A percentile compares a stretch with the other conserved stretches of the same genome.
Evolutionary conservation across 30 jellyfish, hydroid and myxozoan species (phyloP).

Genomic region (Hydractinia symbiolongicarpus): DNA sequence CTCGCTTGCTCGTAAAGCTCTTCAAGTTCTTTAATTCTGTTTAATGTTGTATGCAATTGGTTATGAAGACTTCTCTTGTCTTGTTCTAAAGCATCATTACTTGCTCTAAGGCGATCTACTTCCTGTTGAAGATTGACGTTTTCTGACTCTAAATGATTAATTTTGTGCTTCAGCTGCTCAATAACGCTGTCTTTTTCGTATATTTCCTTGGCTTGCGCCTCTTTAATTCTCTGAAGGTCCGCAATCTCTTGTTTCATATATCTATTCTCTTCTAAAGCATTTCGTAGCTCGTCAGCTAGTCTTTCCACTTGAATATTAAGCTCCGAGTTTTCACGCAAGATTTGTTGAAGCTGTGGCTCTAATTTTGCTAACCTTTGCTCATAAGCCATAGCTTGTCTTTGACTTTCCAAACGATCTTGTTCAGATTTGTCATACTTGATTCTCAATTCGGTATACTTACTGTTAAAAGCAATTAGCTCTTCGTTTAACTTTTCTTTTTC

Average conservation of each 20-base stretch:
- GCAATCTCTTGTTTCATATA: conserved; percentile 47
- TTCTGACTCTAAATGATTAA: conserved; percentile 60
- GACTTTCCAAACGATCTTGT: conserved; percentile 82
- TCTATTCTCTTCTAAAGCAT: conserved; percentile 63
- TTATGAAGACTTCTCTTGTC: conserved; percentile 76
- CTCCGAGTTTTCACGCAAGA: conserved; percentile 76
- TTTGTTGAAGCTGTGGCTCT: conserved; percentile 91
- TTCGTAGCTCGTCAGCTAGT: conserved; percentile 79
- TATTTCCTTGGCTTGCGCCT: conserved; percentile 56
- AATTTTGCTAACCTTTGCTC: conserved; percentile 90
- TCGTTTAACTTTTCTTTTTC: conserved; percentile 90
- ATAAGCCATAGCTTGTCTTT: conserved; percentile 90
- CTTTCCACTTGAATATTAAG: conserved; percentile 68
- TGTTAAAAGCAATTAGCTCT: conserved; percentile 84
- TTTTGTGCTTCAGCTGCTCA: conserved; percentile 65
- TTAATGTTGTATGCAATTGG: conserved; percentile 56
- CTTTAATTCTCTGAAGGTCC: conserved; percentile 46
- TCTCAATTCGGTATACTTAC: conserved; percentile 86
- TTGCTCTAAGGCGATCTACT: conserved; percentile 62
- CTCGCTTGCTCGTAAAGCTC: conserved; percentile 83
- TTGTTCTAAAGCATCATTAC: conserved; percentile 74
- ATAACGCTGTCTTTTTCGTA: conserved; percentile 72
- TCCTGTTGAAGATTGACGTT: conserved; percentile 61
- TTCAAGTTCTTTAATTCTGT: conserved; percentile 83
- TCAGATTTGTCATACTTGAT: conserved; percentile 86